Base-by-base conservation (phyloP, 2,113 vertebrate species). In the Tetraodon nigroviridis region DNA sequence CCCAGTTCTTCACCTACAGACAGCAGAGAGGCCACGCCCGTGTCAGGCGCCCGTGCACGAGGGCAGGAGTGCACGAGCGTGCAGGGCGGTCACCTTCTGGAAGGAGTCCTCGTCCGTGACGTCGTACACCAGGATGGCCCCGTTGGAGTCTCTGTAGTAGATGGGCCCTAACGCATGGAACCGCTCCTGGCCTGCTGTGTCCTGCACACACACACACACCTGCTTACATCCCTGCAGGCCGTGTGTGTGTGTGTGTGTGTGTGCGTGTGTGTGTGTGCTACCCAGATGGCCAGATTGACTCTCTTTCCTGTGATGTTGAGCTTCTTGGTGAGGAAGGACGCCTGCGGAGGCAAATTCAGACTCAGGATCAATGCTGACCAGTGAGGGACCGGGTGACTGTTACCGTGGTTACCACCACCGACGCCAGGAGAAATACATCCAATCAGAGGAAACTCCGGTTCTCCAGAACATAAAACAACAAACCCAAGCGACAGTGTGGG, bases 71-170 rank as follows among this genome's bases (percentile, higher is more conserved):
- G 32, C 32, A 37, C 10, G 2, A 37, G 32, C 1, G 32, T 37
- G 10, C 32, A 17, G 6, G n/a, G 3, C 0, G 0, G 7, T 69
- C 86, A 98, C 97, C 94, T 99, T 99, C 81, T 97, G 95, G 69
- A 99, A 99, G 54, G 97, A 99, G 87, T 99, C 97, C 89, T 99
- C 94, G 76, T 99, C 97, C 82, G 97, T 99, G 86, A 99, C 90
- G 78, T 99, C 97, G 73, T 99, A 99, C 6, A 99, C 95, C 88
- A 99, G 90, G 66, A 99, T 88, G 69, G 96, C 97, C 79, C 97
- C 97, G 53, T 99, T 99, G 71, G 97, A 99, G 89, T 99, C 97
- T 90, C 97, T 93, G 90, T 99, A 99, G 90, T 99, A 99, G 88
- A 99, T 99, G 0, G 97, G 97, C 49, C 97, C 97, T 80, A 99